Evolutionary conservation across 2,888 invertebrate species (phyloP), one percentile per base, ranked within the genome.

Genomic region (Scaptomyza polygonia): DNA sequence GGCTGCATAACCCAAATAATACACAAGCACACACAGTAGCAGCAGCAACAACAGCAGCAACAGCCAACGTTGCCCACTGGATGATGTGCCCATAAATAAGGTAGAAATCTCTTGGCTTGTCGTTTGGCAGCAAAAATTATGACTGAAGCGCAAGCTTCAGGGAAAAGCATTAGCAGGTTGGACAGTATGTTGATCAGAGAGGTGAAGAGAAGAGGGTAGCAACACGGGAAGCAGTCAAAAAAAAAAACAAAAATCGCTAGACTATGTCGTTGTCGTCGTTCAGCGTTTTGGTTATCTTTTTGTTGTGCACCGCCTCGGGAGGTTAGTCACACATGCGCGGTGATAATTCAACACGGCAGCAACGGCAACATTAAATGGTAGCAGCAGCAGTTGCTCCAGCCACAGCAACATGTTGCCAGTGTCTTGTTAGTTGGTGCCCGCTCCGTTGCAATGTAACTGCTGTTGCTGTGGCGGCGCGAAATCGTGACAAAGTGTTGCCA

Each of bases 401-500:
- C 61, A 57, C 67, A 54, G 84, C 84, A 86, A 86, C 88, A 88
- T 84, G 83, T 84, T 87, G 82, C 88, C 87, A 65, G 63, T 84
- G 71, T 77, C 82, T 82, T 88, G 81, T 82, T 82, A 82, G 81
- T 67, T 69, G 67, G 66, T 21, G n/a, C 25, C 45, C 65, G 72
- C 57, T 36, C 27, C n/a, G 44, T 49, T 56, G 58, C 40, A 57
- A 57, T 57, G 65, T 49, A 45, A 54, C 32, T 49, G 56, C n/a
- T 25, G 62, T 52, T n/a, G 54, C 30, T 14, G 56, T 39, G 36
- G 55, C 73, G 73, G 53, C 58, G 67, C 64, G 57, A 88, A 88
- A 88, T 88, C 85, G 85, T 85, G 85, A 85, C 85, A 85, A 85
- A 83, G 88, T 86, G 80, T 59, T 88, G 74, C 89, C 85, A 86